Evolutionary conservation across 2,113 vertebrate species (phyloP).

Genomic region (Pycnonotus jocosus): DNA sequence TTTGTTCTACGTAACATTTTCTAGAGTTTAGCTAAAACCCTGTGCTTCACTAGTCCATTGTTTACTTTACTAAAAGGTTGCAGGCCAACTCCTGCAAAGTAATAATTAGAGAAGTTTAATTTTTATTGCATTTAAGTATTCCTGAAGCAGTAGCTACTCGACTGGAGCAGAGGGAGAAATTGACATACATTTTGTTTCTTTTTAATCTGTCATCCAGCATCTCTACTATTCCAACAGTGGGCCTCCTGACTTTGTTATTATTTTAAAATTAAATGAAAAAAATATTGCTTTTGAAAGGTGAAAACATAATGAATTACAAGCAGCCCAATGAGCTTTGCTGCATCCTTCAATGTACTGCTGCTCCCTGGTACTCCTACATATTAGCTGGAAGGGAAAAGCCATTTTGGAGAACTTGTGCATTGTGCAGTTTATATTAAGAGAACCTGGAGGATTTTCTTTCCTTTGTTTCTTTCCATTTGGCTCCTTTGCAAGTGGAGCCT

Average conservation of each 20-base stretch:
- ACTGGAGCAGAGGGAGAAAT: not conserved
- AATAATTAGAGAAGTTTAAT: not conserved
- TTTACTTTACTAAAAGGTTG: not conserved
- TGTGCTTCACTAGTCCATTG: not conserved
- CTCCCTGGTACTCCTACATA: not conserved
- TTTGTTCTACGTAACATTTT: not conserved
- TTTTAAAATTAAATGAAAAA: slow-evolving; percentile 34
- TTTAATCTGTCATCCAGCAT: not conserved
- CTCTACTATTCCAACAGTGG: not conserved
- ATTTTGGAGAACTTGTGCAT: not conserved
- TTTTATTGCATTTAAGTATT: not conserved
- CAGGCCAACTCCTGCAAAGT: not conserved
- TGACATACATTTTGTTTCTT: not conserved
- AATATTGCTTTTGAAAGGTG: slow-evolving; percentile 4
- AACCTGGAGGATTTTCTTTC: not conserved
- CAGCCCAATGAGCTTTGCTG: not conserved
- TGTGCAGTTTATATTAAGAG: not conserved
- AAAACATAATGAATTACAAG: slow-evolving; percentile 21
- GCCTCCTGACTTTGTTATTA: not conserved
- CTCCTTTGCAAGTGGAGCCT: slow-evolving; percentile 20
- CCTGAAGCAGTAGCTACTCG: not conserved
- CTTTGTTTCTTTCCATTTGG: slow-evolving; percentile 25
- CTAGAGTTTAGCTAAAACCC: not conserved
- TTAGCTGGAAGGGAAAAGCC: not conserved
- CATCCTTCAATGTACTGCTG: not conserved